Evolutionary conservation across 2,113 vertebrate genomes (phyloP), one percentile per base, ranked within the genome.

Genomic region (Nannobrachium achirus): DNA sequence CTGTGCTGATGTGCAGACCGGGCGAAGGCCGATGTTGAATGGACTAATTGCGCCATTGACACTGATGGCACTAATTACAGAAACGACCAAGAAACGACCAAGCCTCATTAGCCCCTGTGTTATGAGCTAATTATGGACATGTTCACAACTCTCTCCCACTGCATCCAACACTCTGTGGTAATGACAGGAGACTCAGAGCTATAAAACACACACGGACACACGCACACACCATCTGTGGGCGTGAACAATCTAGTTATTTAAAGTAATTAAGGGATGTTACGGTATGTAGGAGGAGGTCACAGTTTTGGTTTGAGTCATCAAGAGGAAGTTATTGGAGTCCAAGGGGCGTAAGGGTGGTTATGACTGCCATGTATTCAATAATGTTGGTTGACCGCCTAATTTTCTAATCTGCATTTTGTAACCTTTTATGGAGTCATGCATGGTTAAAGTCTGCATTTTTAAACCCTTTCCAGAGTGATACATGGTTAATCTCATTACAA

Each of bases 21-120:
- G 10, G 40, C n/a, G 6, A 19, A 38, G 14, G 49, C 75, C 42
- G 33, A 62, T 14, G 68, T 18, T 60, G 60, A 63, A 40, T n/a
- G 4, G 69, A 20, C 53, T 63, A 2, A 44, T 50, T 18, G 58
- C 42, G 65, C 14, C 57, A 19, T 41, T 71, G 69, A 73, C 48
- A 44, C 38, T 63, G 69, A 71, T 41, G 48, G 64, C 56, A 63
- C 56, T 51, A 77, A 81, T 78, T 65, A 66, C 55, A 65, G 51
- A 53, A 73, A 41, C 58, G 55, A n/a, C n/a, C n/a, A n/a, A n/a
- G n/a, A n/a, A n/a, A n/a, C n/a, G n/a, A 57, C 25, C 40, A 15
- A 55, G 38, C 39, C 55, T 66, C 58, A 70, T 75, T 78, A 72
- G 66, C 15, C 56, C 55, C 8, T 6, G n/a, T 76, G 72, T 67